A percentile compares a stretch with the other conserved stretches of the same genome.
These are phyloP conservation scores for Silurus lanzhouensis DNA, from an alignment of 2,797 vertebrate genomes.

Conservation along the genomic window DNA sequence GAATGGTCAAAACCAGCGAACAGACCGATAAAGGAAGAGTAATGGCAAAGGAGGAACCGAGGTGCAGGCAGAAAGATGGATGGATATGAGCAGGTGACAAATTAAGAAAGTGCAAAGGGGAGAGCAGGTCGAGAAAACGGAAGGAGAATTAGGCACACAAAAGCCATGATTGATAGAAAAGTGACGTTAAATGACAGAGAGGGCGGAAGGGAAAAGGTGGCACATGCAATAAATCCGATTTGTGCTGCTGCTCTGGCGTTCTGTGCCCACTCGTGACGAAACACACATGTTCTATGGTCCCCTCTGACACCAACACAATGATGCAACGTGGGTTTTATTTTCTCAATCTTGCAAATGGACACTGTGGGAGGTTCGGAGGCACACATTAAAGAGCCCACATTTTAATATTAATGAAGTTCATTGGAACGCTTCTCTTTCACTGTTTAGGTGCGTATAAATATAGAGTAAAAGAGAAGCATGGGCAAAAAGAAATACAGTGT, in stretches of 20 bases:
- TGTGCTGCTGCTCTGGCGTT: slow-evolving; percentile 44
- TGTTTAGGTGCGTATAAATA: slow-evolving; percentile 32
- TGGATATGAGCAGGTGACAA: slow-evolving; percentile 37
- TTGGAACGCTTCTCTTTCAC: slow-evolving; percentile 33
- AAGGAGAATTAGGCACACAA: slow-evolving; percentile 58
- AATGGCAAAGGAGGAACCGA: slow-evolving; percentile 35
- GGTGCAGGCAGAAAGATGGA: slow-evolving; percentile 21
- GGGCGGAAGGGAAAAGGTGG: slow-evolving; percentile 40
- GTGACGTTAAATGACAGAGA: slow-evolving; percentile 60
- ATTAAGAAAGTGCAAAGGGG: slow-evolving; percentile 51
- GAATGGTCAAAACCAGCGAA: slow-evolving; percentile 39
- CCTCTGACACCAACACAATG: slow-evolving; percentile 53
- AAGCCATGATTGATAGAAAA: slow-evolving; percentile 67
- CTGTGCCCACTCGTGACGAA: slow-evolving; percentile 48
- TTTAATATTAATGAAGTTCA: slow-evolving; percentile 52
- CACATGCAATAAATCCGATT: slow-evolving; percentile 57
- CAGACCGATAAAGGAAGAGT: slow-evolving; percentile 47
- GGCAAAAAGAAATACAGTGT: slow-evolving; percentile 5
- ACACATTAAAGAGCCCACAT: slow-evolving; percentile 47
- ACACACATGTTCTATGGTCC: slow-evolving; percentile 38
- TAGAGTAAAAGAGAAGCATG: neutral
- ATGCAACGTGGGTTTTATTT: slow-evolving; percentile 23
- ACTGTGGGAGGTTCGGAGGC: slow-evolving; percentile 27
- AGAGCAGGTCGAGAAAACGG: slow-evolving; percentile 50
- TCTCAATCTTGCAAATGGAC: slow-evolving; percentile 43